These are phyloP conservation scores for Masnerella sp. DNA, from an alignment of 2,888 invertebrate species.

Conservation along the genomic window DNA sequence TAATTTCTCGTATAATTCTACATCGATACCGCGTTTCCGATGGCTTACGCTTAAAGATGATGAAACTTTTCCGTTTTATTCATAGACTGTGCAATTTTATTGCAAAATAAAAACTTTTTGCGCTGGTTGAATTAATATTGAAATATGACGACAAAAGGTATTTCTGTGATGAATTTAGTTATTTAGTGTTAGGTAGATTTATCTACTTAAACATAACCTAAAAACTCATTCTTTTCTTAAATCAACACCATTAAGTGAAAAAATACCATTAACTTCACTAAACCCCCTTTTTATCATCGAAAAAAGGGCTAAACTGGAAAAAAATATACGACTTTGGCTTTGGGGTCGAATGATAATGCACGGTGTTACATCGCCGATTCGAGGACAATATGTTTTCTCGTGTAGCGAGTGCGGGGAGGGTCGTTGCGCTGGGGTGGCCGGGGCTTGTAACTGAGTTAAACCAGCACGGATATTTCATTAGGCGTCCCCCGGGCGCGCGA, in stretches of 20 bases:
- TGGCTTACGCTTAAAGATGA: slow-evolving; percentile 18
- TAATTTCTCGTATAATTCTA: slow-evolving; percentile 57
- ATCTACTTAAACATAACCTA: too few relatives aligned
- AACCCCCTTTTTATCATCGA: slow-evolving; percentile 8
- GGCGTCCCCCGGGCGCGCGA: slow-evolving; percentile 65
- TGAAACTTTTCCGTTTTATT: slow-evolving; percentile 38
- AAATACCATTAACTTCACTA: too few relatives aligned
- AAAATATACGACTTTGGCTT: slow-evolving; percentile 43
- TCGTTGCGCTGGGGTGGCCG: slow-evolving; percentile 64
- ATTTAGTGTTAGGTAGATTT: too few relatives aligned
- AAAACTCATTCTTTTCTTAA: too few relatives aligned
- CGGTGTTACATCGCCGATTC: slow-evolving; percentile 69
- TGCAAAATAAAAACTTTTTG: too few relatives aligned
- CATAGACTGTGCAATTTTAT: too few relatives aligned
- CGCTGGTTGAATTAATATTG: too few relatives aligned
- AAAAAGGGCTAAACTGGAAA: slow-evolving; percentile 21
- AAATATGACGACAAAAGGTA: too few relatives aligned
- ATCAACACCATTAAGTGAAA: too few relatives aligned
- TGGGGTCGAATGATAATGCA: slow-evolving; percentile 64
- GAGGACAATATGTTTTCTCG: slow-evolving; percentile 76
- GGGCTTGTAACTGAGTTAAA: slow-evolving; percentile 76
- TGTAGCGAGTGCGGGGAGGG: slow-evolving; percentile 66
- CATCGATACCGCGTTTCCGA: slow-evolving; percentile 37
- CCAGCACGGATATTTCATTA: slow-evolving; percentile 77
- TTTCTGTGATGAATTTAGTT: too few relatives aligned